phyloP scores from a whole-genome alignment of 2,113 vertebrate species.

The Turnix velox region DNA sequence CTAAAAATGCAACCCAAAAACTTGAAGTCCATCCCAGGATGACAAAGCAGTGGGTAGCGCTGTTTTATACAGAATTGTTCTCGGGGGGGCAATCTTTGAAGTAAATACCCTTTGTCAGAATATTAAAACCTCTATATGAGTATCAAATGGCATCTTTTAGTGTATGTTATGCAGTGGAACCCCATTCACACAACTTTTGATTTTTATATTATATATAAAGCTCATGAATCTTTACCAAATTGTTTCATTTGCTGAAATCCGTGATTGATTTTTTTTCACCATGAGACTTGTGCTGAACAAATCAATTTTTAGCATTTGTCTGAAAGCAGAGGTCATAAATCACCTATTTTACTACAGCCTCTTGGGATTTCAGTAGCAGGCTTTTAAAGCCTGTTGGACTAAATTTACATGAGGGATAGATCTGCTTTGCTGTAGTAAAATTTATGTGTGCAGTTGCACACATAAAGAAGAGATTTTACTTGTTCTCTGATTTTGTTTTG shows the following conservation, averaged over 20 bases:
- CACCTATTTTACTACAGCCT: background rate
- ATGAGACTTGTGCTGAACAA: background rate
- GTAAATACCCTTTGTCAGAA: background rate
- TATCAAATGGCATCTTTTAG: background rate
- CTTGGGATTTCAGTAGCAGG: background rate
- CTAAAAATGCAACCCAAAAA: background rate
- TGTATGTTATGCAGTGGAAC: background rate
- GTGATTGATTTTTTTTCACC: background rate
- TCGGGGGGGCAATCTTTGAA: background rate
- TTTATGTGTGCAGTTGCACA: background rate
- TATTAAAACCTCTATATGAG: background rate
- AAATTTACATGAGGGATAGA: background rate
- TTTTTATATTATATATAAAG: background rate
- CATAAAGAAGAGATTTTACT: background rate
- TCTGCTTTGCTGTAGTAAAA: background rate
- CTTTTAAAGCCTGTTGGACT: background rate
- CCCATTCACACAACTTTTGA: background rate
- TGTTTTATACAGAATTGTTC: background rate
- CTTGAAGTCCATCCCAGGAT: background rate
- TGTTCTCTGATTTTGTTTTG: background rate
- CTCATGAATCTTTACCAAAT: background rate
- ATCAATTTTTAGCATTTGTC: slow-evolving; percentile 4
- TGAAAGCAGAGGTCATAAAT: slow-evolving; percentile 13
- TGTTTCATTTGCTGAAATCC: background rate
- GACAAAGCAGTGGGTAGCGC: background rate